A percentile compares a stretch with the other conserved stretches of the same genome.
phyloP scores from a whole-genome alignment of 53 echinoderm and acorn worm species.

The Hippasteria phrygiana region DNA sequence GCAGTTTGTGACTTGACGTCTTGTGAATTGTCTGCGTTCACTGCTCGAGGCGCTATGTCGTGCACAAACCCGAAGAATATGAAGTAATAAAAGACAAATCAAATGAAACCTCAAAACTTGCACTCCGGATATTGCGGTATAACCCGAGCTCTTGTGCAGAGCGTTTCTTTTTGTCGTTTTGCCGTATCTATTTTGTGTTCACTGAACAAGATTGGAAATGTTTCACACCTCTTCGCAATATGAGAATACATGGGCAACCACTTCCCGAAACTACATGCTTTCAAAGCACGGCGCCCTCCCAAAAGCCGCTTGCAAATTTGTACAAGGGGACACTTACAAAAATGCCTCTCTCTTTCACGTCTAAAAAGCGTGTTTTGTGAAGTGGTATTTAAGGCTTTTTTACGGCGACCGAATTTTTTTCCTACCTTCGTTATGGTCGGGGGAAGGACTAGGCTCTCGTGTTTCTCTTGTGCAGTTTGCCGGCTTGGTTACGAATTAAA shows the following conservation, averaged over 20 bases:
- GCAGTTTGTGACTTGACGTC: too few relatives aligned
- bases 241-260: not conserved
- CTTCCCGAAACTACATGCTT: not conserved
- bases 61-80: too few relatives aligned
- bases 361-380: not conserved
- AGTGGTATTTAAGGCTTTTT: not conserved
- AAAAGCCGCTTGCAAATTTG: not conserved
- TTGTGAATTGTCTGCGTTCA: not conserved
- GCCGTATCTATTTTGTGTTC: not conserved
- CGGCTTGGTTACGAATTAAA: too few relatives aligned
- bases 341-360: not conserved
- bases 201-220: conserved; percentile 9
- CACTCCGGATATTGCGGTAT: too few relatives aligned
- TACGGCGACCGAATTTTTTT: not conserved
- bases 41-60: not conserved
- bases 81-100: too few relatives aligned
- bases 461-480: too few relatives aligned
- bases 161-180: not conserved
- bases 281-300: not conserved
- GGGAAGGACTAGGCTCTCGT: too few relatives aligned
- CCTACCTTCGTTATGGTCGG: too few relatives aligned
- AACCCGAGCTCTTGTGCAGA: too few relatives aligned
- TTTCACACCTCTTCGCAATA: conserved; percentile 28
- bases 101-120: too few relatives aligned
- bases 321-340: not conserved